Evolutionary conservation across 2,888 invertebrate species (phyloP).

Genomic region (Ophonus ardosiacus): DNA sequence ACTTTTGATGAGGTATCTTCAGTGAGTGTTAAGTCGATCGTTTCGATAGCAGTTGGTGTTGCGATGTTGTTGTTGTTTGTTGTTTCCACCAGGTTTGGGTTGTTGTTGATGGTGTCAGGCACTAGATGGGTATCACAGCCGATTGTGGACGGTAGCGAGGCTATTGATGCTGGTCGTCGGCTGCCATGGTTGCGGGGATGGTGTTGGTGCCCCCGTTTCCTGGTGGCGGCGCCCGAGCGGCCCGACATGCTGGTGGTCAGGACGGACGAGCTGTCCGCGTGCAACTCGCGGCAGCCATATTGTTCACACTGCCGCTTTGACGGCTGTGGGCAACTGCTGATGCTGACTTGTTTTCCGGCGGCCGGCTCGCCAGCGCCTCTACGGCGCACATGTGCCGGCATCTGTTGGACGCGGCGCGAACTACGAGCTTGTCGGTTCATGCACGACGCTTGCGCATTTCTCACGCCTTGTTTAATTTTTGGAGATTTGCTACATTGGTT

Average conservation of each 20-base stretch:
- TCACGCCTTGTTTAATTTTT: conserved; percentile 6
- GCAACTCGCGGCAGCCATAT: conserved; percentile 81
- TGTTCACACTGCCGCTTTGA: conserved; percentile 75
- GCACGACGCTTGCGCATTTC: conserved; percentile 23
- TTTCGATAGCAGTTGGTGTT: conserved; percentile 64
- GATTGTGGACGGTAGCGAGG: conserved; percentile 68
- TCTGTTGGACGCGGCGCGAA: conserved; percentile 55
- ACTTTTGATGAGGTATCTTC: conserved; percentile 51
- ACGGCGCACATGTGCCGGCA: conserved; percentile 16
- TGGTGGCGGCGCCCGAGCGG: conserved; percentile 80
- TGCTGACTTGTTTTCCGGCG: not conserved
- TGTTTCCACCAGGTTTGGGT: not conserved
- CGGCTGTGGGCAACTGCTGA: conserved; percentile 7
- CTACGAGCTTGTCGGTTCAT: conserved; percentile 22
- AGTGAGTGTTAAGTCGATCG: conserved; percentile 25
- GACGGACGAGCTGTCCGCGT: conserved; percentile 70
- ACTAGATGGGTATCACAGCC: conserved; percentile 54
- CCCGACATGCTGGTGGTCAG: conserved; percentile 76
- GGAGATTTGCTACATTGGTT: conserved; percentile 11
- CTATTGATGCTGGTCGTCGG: conserved; percentile 72
- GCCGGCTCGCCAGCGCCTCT: conserved; percentile 48
- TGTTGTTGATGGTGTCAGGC: conserved; percentile 48
- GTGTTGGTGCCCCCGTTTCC: conserved; percentile 86
- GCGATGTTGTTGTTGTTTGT: conserved; percentile 65
- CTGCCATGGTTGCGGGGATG: conserved; percentile 81